Conservation (phyloP, 1,140 invertebrate species). For the Neelides sp. region DNA sequence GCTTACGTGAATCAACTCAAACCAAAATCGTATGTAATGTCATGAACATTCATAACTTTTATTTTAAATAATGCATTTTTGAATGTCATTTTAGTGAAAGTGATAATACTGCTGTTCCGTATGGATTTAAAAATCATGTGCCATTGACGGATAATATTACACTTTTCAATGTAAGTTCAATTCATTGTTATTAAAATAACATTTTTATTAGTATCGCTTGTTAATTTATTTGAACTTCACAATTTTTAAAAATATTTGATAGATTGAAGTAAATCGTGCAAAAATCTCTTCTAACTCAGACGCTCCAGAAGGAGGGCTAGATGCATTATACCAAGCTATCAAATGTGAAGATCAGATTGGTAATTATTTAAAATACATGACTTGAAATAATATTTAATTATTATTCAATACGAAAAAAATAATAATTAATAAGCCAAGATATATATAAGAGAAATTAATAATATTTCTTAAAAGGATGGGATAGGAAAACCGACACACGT, state of each 20-base stretch:
- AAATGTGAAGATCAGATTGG: neutral
- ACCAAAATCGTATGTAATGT: neutral
- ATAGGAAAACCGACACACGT: too few species aligned
- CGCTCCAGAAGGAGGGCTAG: conserved; percentile 2
- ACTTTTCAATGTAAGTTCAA: conserved; percentile 10
- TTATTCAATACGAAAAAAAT: too few species aligned
- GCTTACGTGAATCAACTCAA: neutral
- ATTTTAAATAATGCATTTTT: too few species aligned
- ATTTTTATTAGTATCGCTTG: neutral
- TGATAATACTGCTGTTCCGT: neutral
- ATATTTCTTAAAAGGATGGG: too few species aligned
- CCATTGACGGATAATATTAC: conserved; percentile 1
- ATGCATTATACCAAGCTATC: neutral
- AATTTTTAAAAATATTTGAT: neutral
- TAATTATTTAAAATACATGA: neutral
- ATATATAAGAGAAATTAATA: too few species aligned
- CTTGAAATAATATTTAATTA: neutral
- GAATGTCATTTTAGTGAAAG: neutral
- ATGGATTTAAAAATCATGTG: conserved; percentile 17
- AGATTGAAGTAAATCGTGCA: neutral
- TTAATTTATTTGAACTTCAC: neutral
- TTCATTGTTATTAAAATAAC: neutral
- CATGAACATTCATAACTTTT: too few species aligned
- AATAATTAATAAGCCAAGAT: too few species aligned
- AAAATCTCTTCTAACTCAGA: neutral